A percentile compares a stretch with the other conserved stretches of the same genome.
Evolutionary conservation across 2,888 invertebrate species (phyloP).

Genomic region (Molorchus minor): DNA sequence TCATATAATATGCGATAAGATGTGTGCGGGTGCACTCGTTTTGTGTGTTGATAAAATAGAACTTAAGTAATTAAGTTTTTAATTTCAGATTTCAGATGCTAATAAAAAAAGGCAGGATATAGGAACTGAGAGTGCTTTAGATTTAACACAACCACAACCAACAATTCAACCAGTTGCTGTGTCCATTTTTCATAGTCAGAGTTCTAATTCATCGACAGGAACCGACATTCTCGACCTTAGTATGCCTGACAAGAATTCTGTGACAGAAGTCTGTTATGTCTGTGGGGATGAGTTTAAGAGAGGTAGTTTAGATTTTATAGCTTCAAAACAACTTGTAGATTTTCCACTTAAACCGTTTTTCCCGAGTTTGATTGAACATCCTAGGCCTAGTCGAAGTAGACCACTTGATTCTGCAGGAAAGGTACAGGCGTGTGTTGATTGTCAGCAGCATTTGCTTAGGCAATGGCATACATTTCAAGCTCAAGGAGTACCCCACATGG

Average conservation of each 20-base stretch:
- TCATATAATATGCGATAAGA: no score
- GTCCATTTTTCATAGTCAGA: slow-evolving; percentile 56
- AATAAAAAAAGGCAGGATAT: slow-evolving; percentile 53
- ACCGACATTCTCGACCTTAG: slow-evolving; percentile 88
- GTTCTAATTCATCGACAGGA: slow-evolving; percentile 69
- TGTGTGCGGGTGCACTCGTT: no score
- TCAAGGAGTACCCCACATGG: slow-evolving; percentile 77
- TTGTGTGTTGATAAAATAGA: no score
- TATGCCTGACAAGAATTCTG: slow-evolving; percentile 92
- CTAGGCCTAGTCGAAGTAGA: slow-evolving; percentile 83
- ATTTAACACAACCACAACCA: slow-evolving; percentile 64
- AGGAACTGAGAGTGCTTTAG: slow-evolving; percentile 63
- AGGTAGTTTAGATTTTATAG: slow-evolving; percentile 79
- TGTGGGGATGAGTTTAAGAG: slow-evolving; percentile 89
- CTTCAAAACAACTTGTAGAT: slow-evolving; percentile 66
- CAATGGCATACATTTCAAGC: slow-evolving; percentile 81
- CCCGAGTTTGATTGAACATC: slow-evolving; percentile 74
- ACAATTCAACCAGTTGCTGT: slow-evolving; percentile 26
- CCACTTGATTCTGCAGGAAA: slow-evolving; percentile 83
- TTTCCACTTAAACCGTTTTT: slow-evolving; percentile 58
- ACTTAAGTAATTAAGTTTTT: no score
- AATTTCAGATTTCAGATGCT: slow-evolving; percentile 50
- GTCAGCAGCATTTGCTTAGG: slow-evolving; percentile 84
- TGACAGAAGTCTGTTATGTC: slow-evolving; percentile 89
- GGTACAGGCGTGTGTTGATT: slow-evolving; percentile 83